Evolutionary conservation across 1,140 invertebrate genomes (phyloP).

Genomic region (Anthonomus grandis): DNA sequence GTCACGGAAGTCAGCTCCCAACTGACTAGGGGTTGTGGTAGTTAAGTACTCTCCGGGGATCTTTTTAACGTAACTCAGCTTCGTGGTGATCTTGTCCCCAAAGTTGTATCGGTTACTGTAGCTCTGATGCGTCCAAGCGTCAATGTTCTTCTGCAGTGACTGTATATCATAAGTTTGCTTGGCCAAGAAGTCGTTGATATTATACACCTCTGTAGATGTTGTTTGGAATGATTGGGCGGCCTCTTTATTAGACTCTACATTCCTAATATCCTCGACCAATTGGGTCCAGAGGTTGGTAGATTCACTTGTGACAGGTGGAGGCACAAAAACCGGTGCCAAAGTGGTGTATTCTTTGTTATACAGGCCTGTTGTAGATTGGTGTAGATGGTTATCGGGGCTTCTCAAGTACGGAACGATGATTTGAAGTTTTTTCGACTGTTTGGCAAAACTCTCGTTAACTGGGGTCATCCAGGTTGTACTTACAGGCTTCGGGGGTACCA

Average conservation of each 20-base stretch:
- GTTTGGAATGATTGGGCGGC: slow-evolving; percentile 9
- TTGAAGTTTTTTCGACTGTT: slow-evolving; percentile 60
- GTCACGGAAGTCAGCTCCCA: slow-evolving; percentile 42
- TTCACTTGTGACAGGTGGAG: slow-evolving; percentile 31
- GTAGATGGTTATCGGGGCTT: slow-evolving; percentile 47
- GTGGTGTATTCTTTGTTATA: slow-evolving; percentile 28
- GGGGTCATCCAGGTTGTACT: slow-evolving; percentile 27
- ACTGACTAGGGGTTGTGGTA: slow-evolving; percentile 46
- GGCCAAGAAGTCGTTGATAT: slow-evolving; percentile 38
- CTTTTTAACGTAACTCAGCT: slow-evolving; percentile 56
- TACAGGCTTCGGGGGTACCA: slow-evolving; percentile 18
- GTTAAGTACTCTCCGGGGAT: slow-evolving; percentile 76
- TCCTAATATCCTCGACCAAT: slow-evolving; percentile 27
- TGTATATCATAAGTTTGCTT: slow-evolving; percentile 10
- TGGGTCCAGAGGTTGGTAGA: slow-evolving; percentile 35
- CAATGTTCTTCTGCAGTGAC: slow-evolving; percentile 75
- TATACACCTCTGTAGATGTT: slow-evolving; percentile 32
- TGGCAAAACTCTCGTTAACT: slow-evolving; percentile 17
- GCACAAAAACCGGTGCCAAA: slow-evolving; percentile 34
- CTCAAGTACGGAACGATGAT: slow-evolving; percentile 73
- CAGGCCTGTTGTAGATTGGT: neutral
- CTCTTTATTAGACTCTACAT: slow-evolving; percentile 18
- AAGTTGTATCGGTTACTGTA: slow-evolving; percentile 50
- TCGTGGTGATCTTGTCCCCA: neutral
- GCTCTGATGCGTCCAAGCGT: slow-evolving; percentile 79